Conservation (phyloP, 1,140 invertebrate species). For the Pseudomyrmex pallidus region DNA sequence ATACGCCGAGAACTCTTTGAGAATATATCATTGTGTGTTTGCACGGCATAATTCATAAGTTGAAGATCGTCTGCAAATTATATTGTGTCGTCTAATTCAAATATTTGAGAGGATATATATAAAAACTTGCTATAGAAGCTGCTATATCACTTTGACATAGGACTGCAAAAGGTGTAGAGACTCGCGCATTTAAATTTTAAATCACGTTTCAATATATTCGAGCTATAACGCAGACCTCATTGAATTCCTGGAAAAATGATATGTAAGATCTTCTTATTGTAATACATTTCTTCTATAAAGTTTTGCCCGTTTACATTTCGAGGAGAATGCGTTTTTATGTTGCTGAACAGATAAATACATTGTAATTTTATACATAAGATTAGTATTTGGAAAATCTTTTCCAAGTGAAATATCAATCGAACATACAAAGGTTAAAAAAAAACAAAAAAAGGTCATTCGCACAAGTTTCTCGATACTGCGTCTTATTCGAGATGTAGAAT, state of each 20-base stretch:
- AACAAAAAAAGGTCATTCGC: constrained; percentile 31
- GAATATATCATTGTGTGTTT: too few species aligned
- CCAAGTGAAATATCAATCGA: neutral
- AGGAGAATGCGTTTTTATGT: neutral
- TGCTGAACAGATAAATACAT: neutral
- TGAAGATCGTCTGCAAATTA: too few species aligned
- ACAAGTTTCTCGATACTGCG: constrained; percentile 3
- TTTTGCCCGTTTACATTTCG: neutral
- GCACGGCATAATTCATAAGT: too few species aligned
- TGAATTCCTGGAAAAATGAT: neutral
- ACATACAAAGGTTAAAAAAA: neutral
- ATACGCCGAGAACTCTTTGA: too few species aligned
- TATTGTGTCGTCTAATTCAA: too few species aligned
- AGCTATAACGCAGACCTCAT: neutral
- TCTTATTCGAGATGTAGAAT: constrained; percentile 36
- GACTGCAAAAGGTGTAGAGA: neutral
- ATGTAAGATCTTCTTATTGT: neutral
- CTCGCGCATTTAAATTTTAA: constrained; percentile 7
- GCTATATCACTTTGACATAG: neutral
- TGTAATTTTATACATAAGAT: neutral
- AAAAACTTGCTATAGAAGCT: too few species aligned
- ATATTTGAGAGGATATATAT: too few species aligned
- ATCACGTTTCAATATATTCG: neutral
- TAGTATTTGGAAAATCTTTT: neutral
- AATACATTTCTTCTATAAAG: neutral